A percentile compares a stretch with the other conserved stretches of the same genome.
Evolutionary conservation across 2,113 vertebrate species (phyloP).

Genomic region (Monarcha castaneiventris): DNA sequence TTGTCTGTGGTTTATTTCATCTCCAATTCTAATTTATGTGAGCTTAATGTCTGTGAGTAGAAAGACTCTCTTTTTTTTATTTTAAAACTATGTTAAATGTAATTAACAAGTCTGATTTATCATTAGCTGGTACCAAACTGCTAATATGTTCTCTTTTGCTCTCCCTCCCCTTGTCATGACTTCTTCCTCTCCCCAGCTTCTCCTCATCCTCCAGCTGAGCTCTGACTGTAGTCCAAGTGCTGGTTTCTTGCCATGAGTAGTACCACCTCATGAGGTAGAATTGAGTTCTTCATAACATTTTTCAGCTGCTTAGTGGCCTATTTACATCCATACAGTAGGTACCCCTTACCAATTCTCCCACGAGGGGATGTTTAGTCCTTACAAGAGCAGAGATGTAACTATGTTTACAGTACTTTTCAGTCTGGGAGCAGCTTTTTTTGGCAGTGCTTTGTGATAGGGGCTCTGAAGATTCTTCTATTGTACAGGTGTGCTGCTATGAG

Average conservation of each 20-base stretch:
- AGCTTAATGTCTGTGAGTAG: background rate
- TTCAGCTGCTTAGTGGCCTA: background rate
- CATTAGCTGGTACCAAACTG: background rate
- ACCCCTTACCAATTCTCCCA: background rate
- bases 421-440: background rate
- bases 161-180: background rate
- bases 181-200: background rate
- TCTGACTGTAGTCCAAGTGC: background rate
- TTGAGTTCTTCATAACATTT: background rate
- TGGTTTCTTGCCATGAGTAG: background rate
- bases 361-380: background rate
- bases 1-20: background rate
- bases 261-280: background rate
- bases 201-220: background rate
- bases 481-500: background rate
- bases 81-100: background rate
- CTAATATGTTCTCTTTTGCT: background rate
- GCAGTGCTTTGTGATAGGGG: background rate
- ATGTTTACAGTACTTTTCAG: too few species aligned
- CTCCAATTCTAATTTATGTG: background rate
- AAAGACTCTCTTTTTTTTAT: background rate
- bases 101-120: background rate
- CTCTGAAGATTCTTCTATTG: fast-evolving
- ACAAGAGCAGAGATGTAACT: background rate
- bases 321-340: background rate